phyloP scores from a whole-genome alignment of 1,140 invertebrate genomes.

The Pseudachorutes palmiensis region DNA sequence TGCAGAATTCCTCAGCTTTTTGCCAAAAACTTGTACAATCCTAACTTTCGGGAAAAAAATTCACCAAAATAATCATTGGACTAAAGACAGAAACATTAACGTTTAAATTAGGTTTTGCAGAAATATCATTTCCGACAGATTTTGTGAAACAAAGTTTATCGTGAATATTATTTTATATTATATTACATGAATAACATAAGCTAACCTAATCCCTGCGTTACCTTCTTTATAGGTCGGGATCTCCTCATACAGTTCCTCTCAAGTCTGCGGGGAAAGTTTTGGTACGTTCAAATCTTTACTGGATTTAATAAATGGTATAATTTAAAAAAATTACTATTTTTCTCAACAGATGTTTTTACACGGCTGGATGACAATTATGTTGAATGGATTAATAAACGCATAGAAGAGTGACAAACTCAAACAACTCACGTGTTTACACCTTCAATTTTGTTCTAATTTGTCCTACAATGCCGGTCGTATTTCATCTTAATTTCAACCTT shows the following conservation, averaged over 20 bases:
- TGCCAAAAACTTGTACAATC: not conserved
- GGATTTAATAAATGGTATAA: not conserved
- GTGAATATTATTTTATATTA: too few species aligned
- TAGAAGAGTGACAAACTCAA: conserved; percentile 17
- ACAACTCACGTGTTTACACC: too few species aligned
- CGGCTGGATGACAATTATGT: conserved; percentile 30
- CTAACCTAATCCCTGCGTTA: too few species aligned
- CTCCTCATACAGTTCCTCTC: conserved; percentile 35
- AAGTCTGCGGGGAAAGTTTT: conserved; percentile 34
- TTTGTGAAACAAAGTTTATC: not conserved
- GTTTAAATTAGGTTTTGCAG: not conserved
- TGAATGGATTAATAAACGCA: conserved; percentile 31
- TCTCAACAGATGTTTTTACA: conserved; percentile 35
- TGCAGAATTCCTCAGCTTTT: not conserved
- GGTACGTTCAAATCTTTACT: conserved; percentile 3
- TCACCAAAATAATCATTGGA: not conserved
- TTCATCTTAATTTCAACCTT: too few species aligned
- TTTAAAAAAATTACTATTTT: not conserved
- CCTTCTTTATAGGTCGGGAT: conserved; percentile 29
- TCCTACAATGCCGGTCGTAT: too few species aligned
- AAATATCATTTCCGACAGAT: not conserved
- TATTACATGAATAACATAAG: too few species aligned
- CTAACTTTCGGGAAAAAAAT: not conserved
- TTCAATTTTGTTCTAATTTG: too few species aligned
- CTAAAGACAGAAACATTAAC: not conserved